Conservation (phyloP, 2,113 vertebrate genomes). For the Brachyhypopomus occidentalis region DNA sequence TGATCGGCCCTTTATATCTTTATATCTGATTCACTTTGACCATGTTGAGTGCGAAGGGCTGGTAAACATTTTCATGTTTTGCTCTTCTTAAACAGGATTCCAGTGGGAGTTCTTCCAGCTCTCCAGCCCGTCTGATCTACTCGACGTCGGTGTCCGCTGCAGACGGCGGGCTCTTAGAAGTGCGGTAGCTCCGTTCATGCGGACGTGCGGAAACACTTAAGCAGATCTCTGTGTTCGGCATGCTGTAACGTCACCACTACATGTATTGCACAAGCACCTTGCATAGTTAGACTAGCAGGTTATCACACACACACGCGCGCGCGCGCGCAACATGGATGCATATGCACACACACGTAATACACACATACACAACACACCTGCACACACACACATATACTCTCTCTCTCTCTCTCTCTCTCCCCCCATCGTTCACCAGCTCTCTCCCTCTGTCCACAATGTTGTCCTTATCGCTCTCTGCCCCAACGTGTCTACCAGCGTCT, state of each 20-base stretch:
- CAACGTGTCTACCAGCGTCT: conserved; percentile 22
- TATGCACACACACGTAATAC: too few relatives aligned
- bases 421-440: neutral
- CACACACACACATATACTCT: too few relatives aligned
- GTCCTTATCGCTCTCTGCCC: neutral
- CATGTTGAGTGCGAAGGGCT: neutral
- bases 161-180: conserved; percentile 55
- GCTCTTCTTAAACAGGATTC: conserved; percentile 41
- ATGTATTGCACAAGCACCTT: conserved; percentile 1
- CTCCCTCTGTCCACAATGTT: conserved; percentile 1
- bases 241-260: neutral
- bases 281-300: neutral
- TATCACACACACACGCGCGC: too few relatives aligned
- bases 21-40: conserved; percentile 11
- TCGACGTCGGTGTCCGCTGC: conserved; percentile 62
- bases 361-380: too few relatives aligned
- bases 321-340: too few relatives aligned
- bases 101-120: conserved; percentile 26
- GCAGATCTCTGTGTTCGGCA: neutral
- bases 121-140: conserved; percentile 66
- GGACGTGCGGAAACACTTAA: conserved; percentile 20
- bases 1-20: neutral
- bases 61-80: conserved; percentile 28
- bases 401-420: neutral
- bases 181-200: conserved; percentile 9